Conservation (phyloP, 1,140 invertebrate genomes). For the Dendroctonus valens region DNA sequence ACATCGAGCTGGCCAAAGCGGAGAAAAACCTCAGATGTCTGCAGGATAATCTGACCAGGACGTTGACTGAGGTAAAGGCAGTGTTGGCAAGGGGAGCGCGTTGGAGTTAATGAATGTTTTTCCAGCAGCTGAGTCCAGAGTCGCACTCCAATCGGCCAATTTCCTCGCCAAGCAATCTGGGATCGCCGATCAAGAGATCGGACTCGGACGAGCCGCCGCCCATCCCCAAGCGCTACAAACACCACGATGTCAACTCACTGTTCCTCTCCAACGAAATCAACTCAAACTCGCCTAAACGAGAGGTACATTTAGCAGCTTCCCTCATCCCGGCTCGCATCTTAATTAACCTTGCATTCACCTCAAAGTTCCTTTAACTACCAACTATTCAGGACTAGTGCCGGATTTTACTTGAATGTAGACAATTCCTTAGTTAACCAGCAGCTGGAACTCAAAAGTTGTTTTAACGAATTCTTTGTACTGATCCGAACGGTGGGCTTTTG, state of each 20-base stretch:
- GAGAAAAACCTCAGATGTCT: slow-evolving; percentile 62
- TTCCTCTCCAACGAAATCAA: slow-evolving; percentile 41
- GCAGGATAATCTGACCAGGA: slow-evolving; percentile 56
- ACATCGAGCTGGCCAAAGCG: slow-evolving; percentile 58
- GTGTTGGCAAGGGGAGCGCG: background rate
- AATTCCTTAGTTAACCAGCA: too few species aligned
- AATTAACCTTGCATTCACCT: too few species aligned
- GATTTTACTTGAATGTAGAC: too few species aligned
- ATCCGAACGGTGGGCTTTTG: background rate
- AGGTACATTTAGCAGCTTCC: slow-evolving; percentile 4
- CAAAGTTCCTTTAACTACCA: too few species aligned
- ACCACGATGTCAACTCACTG: slow-evolving; percentile 16
- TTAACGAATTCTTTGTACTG: too few species aligned
- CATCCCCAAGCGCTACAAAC: slow-evolving; percentile 45
- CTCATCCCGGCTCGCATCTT: too few species aligned
- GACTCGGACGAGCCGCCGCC: slow-evolving; percentile 45
- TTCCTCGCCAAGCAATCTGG: slow-evolving; percentile 31
- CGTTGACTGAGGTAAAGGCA: slow-evolving; percentile 12
- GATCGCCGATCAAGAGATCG: slow-evolving; percentile 7
- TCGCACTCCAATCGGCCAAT: slow-evolving; percentile 20
- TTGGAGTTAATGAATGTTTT: slow-evolving; percentile 41
- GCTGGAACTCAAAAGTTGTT: too few species aligned
- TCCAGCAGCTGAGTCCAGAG: slow-evolving; percentile 46
- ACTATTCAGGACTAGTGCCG: too few species aligned
- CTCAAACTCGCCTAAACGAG: slow-evolving; percentile 25